phyloP scores from a whole-genome alignment of 2,113 vertebrate species.

The Herpailurus yagouaroundi region DNA sequence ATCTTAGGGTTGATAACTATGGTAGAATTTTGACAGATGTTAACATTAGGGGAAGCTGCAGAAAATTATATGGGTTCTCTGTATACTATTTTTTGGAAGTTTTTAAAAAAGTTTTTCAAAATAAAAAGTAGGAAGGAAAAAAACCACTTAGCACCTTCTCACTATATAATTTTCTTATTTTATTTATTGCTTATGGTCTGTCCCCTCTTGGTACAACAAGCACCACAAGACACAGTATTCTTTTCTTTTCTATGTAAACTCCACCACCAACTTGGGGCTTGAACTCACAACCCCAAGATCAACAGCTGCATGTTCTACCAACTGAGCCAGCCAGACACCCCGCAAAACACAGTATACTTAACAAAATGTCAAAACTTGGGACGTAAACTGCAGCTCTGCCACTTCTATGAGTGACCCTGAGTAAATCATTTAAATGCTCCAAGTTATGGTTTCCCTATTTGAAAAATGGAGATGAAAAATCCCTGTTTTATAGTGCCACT shows the following conservation, averaged over 20 bases:
- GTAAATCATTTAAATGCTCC: neutral
- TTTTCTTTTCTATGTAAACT: neutral
- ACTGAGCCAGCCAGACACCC: neutral
- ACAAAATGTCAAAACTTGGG: slow-evolving; percentile 11
- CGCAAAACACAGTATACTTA: neutral
- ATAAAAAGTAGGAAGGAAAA: slow-evolving; percentile 2
- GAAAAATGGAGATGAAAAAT: slow-evolving; percentile 47
- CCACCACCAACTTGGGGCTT: neutral
- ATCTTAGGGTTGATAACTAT: neutral
- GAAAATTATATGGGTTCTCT: neutral
- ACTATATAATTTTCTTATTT: slow-evolving; percentile 17
- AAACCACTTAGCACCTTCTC: slow-evolving; percentile 17
- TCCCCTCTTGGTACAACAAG: neutral
- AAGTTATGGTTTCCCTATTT: neutral
- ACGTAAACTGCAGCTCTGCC: neutral
- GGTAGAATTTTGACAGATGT: neutral
- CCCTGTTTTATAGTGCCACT: neutral
- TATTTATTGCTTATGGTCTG: slow-evolving; percentile 15
- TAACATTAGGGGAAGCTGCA: neutral
- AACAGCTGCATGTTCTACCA: no score
- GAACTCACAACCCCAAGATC: neutral
- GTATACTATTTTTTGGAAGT: neutral
- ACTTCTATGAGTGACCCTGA: slow-evolving; percentile 15
- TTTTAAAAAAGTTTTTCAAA: slow-evolving; percentile 43
- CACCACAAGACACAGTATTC: neutral